A percentile compares a stretch with the other conserved stretches of the same genome.
Conservation (phyloP, 2,888 invertebrate genomes). For the Cinara cedri region DNA sequence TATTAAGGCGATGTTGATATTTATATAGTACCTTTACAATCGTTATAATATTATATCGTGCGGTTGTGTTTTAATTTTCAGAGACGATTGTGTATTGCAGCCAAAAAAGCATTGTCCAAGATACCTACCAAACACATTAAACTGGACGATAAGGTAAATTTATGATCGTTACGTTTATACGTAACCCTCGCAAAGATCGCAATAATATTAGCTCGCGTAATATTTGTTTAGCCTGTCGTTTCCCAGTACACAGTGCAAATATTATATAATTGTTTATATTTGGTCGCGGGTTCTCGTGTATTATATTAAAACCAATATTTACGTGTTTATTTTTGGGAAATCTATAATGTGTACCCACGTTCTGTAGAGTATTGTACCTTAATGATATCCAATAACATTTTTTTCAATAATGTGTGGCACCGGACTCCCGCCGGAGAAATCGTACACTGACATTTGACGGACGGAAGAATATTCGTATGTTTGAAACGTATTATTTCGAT, state of each 20-base stretch:
- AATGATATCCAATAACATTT: too few relatives aligned
- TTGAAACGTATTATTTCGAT: neutral
- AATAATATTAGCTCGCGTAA: neutral
- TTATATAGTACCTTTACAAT: too few relatives aligned
- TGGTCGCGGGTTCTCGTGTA: too few relatives aligned
- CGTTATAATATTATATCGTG: neutral
- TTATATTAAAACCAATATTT: constrained; percentile 11
- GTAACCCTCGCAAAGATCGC: too few relatives aligned
- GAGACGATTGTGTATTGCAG: constrained; percentile 89
- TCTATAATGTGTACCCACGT: too few relatives aligned
- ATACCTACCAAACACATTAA: constrained; percentile 89
- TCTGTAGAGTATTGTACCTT: too few relatives aligned
- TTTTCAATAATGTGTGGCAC: too few relatives aligned
- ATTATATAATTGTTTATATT: neutral
- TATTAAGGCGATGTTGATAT: too few relatives aligned
- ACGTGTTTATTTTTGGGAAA: neutral
- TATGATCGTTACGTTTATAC: constrained; percentile 7
- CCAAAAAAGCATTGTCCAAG: constrained; percentile 90
- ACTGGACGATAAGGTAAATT: constrained; percentile 80
- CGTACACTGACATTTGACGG: neutral
- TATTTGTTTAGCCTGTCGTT: neutral
- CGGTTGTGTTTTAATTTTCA: constrained; percentile 64
- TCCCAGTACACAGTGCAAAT: neutral
- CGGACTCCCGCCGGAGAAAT: too few relatives aligned
- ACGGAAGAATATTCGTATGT: neutral